Evolutionary conservation across 1,140 invertebrate species (phyloP), one percentile per base, ranked within the genome.

Genomic region (Papilio polytes): DNA sequence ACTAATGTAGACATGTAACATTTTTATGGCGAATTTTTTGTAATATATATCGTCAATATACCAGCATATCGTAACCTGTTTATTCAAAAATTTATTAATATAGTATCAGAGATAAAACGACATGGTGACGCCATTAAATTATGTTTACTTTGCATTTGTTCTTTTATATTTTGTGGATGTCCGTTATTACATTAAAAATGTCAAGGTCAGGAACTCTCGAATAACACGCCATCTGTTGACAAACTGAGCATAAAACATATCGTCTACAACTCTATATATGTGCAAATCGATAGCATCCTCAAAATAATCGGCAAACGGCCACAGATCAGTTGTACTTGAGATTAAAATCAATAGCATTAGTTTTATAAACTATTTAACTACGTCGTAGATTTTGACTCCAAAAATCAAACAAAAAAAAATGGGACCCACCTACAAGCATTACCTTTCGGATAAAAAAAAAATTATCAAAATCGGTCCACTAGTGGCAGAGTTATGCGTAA

Each of bases 11-110:
- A 20, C 1, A 56, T 10, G 7, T 31, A 63, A 63, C 20, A 26
- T 26, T 63, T 63, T 63, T 63, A 63, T 4, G 59, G 22, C 1
- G 56, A 4, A n/a, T 22, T 63, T 63, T 63, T 63, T 63, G 56
- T 59, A 59, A 59, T 12, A 59, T 56, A 56, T 59, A 59, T 9
- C 8, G 20, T 63, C 59, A 63, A 26, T 26, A 63, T 26, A 63
- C 18, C 59, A 22, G 59, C 22, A 63, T 9, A 63, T 63, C 22
- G 12, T 26, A 26, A 13, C 22, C 31, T 26, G 22, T 63, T 63
- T 63, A 63, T 63, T 22, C 13, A 22, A 26, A 22, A 63, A 63
- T 63, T 63, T 63, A 63, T 63, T 63, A 63, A 63, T 63, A 63
- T 63, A 26, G 59, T 26, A 22, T 63, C 59, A 26, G 59, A 63